A percentile compares a stretch with the other conserved stretches of the same genome.
phyloP scores from a whole-genome alignment of 2,113 vertebrate species.

The Gambusia affinis region DNA sequence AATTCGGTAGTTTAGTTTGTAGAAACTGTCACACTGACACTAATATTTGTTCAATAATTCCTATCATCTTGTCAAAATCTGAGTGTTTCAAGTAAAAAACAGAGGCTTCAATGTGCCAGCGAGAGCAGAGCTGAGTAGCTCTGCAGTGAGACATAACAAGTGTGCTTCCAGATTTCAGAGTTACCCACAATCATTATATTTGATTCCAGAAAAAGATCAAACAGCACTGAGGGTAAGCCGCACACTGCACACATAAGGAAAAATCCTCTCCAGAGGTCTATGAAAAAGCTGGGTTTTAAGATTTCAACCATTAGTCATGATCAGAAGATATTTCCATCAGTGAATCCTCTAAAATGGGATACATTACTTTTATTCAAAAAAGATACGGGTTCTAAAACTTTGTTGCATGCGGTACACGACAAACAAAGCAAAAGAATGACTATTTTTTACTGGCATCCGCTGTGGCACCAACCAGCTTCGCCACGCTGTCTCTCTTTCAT shows the following conservation, averaged over 20 bases:
- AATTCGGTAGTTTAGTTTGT: background rate
- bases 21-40: background rate
- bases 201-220: conserved; percentile 77
- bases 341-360: conserved; percentile 2
- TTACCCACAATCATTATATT: conserved; percentile 75
- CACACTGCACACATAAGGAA: conserved; percentile 60
- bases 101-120: conserved; percentile 23
- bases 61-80: background rate
- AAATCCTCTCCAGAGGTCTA: conserved; percentile 55
- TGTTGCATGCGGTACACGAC: conserved; percentile 32
- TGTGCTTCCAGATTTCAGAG: conserved; percentile 73
- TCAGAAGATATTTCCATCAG: conserved; percentile 23
- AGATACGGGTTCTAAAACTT: conserved; percentile 7
- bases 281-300: conserved; percentile 51
- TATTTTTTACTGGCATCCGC: conserved; percentile 54
- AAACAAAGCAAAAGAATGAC: conserved; percentile 49
- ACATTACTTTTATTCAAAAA: background rate
- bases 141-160: conserved; percentile 45
- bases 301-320: conserved; percentile 31
- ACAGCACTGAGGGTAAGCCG: conserved; percentile 48
- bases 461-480: conserved; percentile 50
- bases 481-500: conserved; percentile 58
- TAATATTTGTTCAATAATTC: background rate
- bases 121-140: conserved; percentile 50
- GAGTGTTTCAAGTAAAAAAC: background rate